Percentiles rank a stretch among this genome's conserved stretches.
These are phyloP conservation scores for Agrochola lota DNA, from an alignment of 2,888 invertebrate species.

Conservation along the genomic window DNA sequence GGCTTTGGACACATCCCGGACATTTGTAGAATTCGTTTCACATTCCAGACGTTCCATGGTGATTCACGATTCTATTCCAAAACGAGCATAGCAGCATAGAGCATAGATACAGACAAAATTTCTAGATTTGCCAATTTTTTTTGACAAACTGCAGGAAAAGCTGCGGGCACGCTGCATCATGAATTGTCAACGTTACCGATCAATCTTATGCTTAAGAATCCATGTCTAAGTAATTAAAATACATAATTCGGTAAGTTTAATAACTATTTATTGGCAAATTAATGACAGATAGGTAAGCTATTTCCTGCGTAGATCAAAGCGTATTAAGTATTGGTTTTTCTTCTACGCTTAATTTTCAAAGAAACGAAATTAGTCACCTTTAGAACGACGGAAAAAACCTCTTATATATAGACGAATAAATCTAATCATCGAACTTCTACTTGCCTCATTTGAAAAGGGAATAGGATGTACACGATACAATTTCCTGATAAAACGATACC, in stretches of 20 bases:
- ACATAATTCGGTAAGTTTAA: background rate
- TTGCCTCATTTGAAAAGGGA: background rate
- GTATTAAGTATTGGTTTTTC: background rate
- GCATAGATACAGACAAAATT: conserved; percentile 1
- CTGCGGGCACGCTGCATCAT: background rate
- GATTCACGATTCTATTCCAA: conserved; percentile 41
- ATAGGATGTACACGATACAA: conserved; percentile 10
- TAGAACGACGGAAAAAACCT: background rate
- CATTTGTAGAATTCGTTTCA: background rate
- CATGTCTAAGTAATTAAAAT: background rate
- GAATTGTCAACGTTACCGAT: conserved; percentile 32
- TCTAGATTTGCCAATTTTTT: conserved; percentile 10
- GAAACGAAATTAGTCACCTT: background rate
- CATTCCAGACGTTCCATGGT: conserved; percentile 17
- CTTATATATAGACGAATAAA: background rate
- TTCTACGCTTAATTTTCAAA: background rate
- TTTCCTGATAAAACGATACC: conserved; percentile 7
- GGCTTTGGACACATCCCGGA: background rate
- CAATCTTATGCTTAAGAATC: conserved; percentile 10
- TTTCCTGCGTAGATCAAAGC: conserved; percentile 26
- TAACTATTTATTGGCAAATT: conserved; percentile 13
- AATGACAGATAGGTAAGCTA: conserved; percentile 5
- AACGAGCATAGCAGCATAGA: background rate
- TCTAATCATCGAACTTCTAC: background rate
- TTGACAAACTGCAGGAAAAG: conserved; percentile 21